Percentiles rank a stretch among this genome's conserved stretches.
Conservation (phyloP, 2,113 vertebrate genomes). For the Nycticryphes semicollaris region DNA sequence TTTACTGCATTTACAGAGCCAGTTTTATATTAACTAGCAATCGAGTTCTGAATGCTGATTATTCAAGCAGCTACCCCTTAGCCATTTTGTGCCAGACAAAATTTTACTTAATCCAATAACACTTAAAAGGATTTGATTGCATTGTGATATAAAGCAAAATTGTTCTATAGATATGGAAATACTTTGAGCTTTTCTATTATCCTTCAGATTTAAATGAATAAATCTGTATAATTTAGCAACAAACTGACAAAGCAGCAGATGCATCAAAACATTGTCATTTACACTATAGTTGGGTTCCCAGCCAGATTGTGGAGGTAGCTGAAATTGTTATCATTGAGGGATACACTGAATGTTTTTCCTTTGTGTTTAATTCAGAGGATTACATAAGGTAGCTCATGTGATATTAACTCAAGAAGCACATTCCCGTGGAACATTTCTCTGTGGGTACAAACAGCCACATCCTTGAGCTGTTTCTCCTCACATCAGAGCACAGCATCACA, state of each 20-base stretch:
- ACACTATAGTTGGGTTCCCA: background rate
- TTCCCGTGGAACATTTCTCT: background rate
- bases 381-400: background rate
- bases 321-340: background rate
- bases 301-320: background rate
- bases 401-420: background rate
- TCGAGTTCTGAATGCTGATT: background rate
- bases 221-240: background rate
- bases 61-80: background rate
- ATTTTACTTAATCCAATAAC: background rate
- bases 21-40: background rate
- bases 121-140: background rate
- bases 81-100: background rate
- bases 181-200: background rate
- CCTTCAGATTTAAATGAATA: background rate
- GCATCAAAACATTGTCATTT: background rate
- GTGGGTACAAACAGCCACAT: background rate
- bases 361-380: background rate
- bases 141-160: background rate
- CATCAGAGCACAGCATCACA: background rate
- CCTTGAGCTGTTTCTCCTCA: background rate
- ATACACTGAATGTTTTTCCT: rapidly evolving
- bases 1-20: background rate
- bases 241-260: background rate
- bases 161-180: background rate